Conservation (phyloP, 2,113 vertebrate species). For the Entelurus aequoreus region DNA sequence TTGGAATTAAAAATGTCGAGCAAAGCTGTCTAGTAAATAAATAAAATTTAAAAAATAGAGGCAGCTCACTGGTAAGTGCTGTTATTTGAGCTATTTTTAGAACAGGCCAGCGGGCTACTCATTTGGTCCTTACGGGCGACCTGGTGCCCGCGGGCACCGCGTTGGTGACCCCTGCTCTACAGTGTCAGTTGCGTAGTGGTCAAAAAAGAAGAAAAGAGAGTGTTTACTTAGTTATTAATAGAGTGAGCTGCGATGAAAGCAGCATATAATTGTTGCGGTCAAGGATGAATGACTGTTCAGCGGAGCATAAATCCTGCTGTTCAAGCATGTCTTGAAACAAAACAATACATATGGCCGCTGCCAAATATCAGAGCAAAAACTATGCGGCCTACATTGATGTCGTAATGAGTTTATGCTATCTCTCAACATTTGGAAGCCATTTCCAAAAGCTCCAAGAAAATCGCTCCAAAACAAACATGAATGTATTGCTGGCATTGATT, state of each 20-base stretch:
- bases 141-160: no score
- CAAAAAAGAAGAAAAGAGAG: background rate
- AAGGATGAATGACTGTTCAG: slow-evolving; percentile 24
- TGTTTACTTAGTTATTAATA: background rate
- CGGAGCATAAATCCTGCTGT: slow-evolving; percentile 21
- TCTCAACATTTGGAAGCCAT: slow-evolving; percentile 62
- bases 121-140: no score
- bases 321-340: slow-evolving; percentile 2
- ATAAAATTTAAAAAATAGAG: no score
- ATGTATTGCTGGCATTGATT: slow-evolving; percentile 49
- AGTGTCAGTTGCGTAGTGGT: background rate
- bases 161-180: no score
- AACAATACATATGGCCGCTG: background rate
- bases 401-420: slow-evolving; percentile 36
- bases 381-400: background rate
- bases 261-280: slow-evolving; percentile 10
- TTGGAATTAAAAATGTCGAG: no score
- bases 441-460: slow-evolving; percentile 43
- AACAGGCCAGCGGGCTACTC: no score
- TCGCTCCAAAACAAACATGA: slow-evolving; percentile 54
- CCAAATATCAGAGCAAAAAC: slow-evolving; percentile 14
- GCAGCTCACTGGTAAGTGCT: no score
- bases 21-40: no score
- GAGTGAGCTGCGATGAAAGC: background rate
- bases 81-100: no score